Conservation (phyloP, 2,888 invertebrate genomes). For the Dolichomitus sp. region DNA sequence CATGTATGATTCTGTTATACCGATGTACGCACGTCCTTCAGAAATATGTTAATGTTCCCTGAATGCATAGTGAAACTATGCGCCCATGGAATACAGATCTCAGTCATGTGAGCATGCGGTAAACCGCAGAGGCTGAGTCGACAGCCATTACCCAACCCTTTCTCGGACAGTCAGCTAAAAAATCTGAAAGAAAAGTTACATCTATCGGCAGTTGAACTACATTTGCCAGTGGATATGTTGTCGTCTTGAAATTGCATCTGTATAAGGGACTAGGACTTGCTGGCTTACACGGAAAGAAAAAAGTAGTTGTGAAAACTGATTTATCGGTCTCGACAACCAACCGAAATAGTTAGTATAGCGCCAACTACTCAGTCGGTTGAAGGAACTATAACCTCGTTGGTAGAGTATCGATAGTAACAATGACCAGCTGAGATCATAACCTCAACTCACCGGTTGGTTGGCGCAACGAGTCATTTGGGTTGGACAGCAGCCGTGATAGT, state of each 20-base stretch:
- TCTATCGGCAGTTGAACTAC: background rate
- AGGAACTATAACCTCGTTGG: too few species aligned
- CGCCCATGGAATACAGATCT: background rate
- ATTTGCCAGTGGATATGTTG: background rate
- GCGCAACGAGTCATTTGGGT: too few species aligned
- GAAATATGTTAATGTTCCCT: conserved; percentile 31
- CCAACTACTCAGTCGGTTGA: too few species aligned
- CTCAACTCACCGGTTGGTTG: too few species aligned
- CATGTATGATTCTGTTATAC: conserved; percentile 14
- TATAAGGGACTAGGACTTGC: background rate
- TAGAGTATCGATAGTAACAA: too few species aligned
- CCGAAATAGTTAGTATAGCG: too few species aligned
- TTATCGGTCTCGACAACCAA: too few species aligned
- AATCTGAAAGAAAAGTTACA: background rate
- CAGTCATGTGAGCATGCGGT: conserved; percentile 1
- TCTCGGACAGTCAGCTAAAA: background rate
- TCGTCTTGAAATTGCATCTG: background rate
- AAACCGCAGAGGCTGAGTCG: conserved; percentile 8
- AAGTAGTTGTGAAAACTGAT: too few species aligned
- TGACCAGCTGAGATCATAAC: too few species aligned
- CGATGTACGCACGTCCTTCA: background rate
- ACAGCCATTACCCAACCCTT: conserved; percentile 16
- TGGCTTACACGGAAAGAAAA: too few species aligned
- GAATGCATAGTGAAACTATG: background rate
- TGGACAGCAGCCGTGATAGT: too few species aligned